Evolutionary conservation across 2,113 vertebrate genomes (phyloP), one percentile per base, ranked within the genome.

Genomic region (Rallus limicola): DNA sequence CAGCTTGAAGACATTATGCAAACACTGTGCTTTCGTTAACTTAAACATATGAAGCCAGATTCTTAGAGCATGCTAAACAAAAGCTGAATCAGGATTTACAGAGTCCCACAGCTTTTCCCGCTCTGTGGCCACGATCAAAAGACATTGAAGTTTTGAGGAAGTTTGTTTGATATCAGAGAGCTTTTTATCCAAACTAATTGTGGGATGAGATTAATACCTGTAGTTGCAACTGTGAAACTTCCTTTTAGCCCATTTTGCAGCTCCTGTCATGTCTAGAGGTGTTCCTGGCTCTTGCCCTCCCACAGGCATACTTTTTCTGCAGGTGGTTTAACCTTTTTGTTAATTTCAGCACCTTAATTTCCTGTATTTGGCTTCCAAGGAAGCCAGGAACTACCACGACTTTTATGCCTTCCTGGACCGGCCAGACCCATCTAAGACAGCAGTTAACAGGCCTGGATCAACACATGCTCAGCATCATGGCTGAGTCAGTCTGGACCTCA

Each of bases 11-110:
- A 77, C 13, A 46, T 82, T 85, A 71, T 64, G 34, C 59, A 91
- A 88, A 74, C 34, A 60, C 40, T 52, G 40, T 69, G 14, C 31
- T 95, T 94, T 86, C 67, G 40, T 68, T 88, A 88, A 31, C 40
- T 85, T 75, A 20, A 70, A 46, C 12, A 44, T 33, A 55, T 24
- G 44, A 74, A 87, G 9, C 38, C 62, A n/a, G 46, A 28, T 9
- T 64, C 40, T 52, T 25, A 58, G 20, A 84, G 7, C 33, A 17
- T 18, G 36, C 14, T 64, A 62, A 77, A 65, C 14, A 74, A 90
- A 90, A 85, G 31, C 56, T 67, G 46, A 71, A 82, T 55, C 26
- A 36, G 31, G 58, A 44, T 34, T 59, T 88, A 36, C 10, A 56
- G 53, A 46, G 16, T 36, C 33, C 11, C n/a, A 48, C 11, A 7